These are phyloP conservation scores for Charaxes varanes DNA, from an alignment of 1,140 invertebrate species.

Conservation along the genomic window DNA sequence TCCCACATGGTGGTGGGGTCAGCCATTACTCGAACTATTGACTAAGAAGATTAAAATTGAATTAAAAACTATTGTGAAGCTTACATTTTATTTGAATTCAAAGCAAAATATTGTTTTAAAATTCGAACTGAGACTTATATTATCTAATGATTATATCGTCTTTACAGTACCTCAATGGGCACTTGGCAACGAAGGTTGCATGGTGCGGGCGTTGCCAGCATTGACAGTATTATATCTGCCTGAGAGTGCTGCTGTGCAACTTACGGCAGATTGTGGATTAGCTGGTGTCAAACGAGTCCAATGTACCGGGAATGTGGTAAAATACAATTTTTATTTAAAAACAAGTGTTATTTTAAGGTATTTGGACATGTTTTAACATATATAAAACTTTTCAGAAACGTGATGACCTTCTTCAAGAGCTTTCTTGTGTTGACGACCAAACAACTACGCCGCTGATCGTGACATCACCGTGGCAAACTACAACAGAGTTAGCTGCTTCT, in stretches of 20 bases:
- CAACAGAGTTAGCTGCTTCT: constrained; percentile 32
- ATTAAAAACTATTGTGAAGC: no score
- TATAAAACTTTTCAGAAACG: constrained; percentile 49
- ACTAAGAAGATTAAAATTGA: no score
- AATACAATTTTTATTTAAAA: constrained; percentile 15
- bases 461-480: constrained; percentile 29
- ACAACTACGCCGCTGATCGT: constrained; percentile 12
- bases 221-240: constrained; percentile 82
- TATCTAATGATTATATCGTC: constrained; percentile 13
- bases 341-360: constrained; percentile 1
- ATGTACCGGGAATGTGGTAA: constrained; percentile 81
- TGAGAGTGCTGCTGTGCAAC: constrained; percentile 86
- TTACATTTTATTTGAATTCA: no score
- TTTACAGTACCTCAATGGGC: constrained; percentile 81
- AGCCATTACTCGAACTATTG: no score
- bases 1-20: no score
- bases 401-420: constrained; percentile 57
- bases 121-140: no score
- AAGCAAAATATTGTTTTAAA: no score
- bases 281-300: constrained; percentile 85
- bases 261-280: constrained; percentile 91
- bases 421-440: constrained; percentile 55
- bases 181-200: constrained; percentile 75
- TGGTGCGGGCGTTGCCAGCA: constrained; percentile 80
- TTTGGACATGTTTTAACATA: background rate